Percentiles rank a stretch among this genome's conserved stretches.
These are phyloP conservation scores for Pseudococcus longispinus DNA, from an alignment of 2,888 invertebrate genomes.

Conservation along the genomic window DNA sequence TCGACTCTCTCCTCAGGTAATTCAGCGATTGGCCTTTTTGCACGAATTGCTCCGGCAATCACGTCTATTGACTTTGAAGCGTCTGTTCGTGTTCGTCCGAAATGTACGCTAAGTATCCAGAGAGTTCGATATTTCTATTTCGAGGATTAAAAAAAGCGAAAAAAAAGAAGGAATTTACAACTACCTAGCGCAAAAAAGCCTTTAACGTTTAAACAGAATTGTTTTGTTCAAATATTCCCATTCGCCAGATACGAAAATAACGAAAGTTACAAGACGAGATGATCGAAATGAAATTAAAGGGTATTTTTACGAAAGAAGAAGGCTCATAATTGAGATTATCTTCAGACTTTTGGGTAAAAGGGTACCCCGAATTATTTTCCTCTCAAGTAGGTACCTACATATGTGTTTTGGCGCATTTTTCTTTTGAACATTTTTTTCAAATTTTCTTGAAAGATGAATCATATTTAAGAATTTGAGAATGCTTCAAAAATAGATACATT, in stretches of 20 bases:
- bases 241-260: not conserved
- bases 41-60: conserved; percentile 2
- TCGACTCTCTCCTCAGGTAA: not conserved
- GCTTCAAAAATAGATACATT: too few relatives aligned
- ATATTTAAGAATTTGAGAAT: too few relatives aligned
- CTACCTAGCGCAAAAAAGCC: not conserved
- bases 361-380: too few relatives aligned
- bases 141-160: not conserved
- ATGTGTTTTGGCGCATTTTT: too few relatives aligned
- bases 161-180: not conserved
- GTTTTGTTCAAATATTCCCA: not conserved
- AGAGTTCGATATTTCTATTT: not conserved
- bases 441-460: too few relatives aligned
- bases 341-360: too few relatives aligned
- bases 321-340: too few relatives aligned
- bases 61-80: conserved; percentile 14
- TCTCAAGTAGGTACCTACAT: too few relatives aligned
- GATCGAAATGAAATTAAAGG: not conserved
- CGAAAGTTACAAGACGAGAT: not conserved
- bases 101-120: not conserved
- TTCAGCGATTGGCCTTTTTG: conserved; percentile 7
- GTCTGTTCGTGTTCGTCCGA: not conserved
- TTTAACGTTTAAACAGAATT: not conserved
- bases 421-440: too few relatives aligned
- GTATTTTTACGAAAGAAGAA: not conserved